Evolutionary conservation across 1,140 invertebrate genomes (phyloP).

Genomic region (Drosophila obscura): DNA sequence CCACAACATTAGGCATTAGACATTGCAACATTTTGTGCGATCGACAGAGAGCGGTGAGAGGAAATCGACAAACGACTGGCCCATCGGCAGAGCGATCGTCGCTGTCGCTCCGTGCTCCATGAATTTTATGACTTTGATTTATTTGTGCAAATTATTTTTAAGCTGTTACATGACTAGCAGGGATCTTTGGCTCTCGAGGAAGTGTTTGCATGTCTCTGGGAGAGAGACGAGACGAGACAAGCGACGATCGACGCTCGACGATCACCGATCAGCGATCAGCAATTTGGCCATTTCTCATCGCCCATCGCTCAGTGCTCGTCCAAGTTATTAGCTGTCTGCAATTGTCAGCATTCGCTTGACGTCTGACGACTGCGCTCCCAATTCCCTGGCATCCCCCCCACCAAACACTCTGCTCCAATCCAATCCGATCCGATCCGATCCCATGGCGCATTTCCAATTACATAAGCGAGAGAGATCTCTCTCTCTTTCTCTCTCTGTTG

Average conservation of each 20-base stretch:
- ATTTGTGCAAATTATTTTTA: constrained; percentile 79
- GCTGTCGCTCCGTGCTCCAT: constrained; percentile 35
- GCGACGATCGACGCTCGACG: constrained; percentile 11
- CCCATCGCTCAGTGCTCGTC: constrained; percentile 59
- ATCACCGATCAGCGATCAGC: constrained; percentile 29
- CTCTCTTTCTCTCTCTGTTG: constrained; percentile 25
- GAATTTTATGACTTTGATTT: constrained; percentile 79
- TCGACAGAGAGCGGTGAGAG: constrained; percentile 1
- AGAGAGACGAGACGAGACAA: constrained; percentile 1
- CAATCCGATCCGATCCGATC: constrained; percentile 21
- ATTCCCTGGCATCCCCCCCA: constrained; percentile 16
- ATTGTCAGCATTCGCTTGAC: constrained; percentile 64
- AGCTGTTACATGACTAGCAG: constrained; percentile 68
- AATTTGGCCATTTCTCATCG: constrained; percentile 44
- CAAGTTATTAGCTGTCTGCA: constrained; percentile 78
- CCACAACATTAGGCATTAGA: constrained; percentile 17
- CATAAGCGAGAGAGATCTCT: constrained; percentile 64
- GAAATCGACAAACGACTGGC: constrained; percentile 15
- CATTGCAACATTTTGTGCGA: constrained; percentile 49
- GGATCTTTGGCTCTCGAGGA: constrained; percentile 52
- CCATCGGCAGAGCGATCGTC: constrained; percentile 11
- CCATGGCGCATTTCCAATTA: constrained; percentile 51
- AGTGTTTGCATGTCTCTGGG: constrained; percentile 61
- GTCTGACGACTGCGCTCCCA: constrained; percentile 37
- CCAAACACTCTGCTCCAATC: constrained; percentile 10